Evolutionary conservation across 2,797 vertebrate genomes (phyloP), one percentile per base, ranked within the genome.

Genomic region (Cottoperca gobio): DNA sequence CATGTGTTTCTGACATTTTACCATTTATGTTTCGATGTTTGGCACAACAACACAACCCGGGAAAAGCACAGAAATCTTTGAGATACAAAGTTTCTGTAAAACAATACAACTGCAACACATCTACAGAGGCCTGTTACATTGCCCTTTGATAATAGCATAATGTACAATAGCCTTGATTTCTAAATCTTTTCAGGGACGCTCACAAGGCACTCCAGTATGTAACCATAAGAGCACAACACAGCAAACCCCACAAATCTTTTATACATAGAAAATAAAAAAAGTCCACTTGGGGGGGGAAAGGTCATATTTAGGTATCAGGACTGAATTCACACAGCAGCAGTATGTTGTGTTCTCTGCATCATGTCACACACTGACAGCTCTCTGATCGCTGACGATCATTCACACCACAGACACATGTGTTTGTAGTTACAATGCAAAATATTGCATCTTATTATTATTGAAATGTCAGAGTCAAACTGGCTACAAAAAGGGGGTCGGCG

Each of bases 391-490:
- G 76, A 63, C 60, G 57, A n/a, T 68, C 76, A 61, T 19, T 75
- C 46, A 45, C 78, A 66, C 59, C 46, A 42, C 66, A 67, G 65
- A 28, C 10, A 72, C 79, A 74, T 21, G 50, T 81, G 73, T 81
- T 72, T 76, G 37, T 46, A 62, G 76, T 84, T 82, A 73, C 6
- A 9, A 40, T 76, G 42, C 79, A 63, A 73, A 78, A 67, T 49
- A n/a, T 14, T 76, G 42, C 69, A 59, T 74, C 40, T 60, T 70
- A 70, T 79, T 69, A 39, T 3, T 17, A 64, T 13, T n/a, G 9
- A 59, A 16, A 19, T 64, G 59, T 57, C 42, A 21, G 40, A 78
- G 57, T 59, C 43, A 48, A 74, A 71, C 28, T 59, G 43, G 62
- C 26, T 33, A 52, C 21, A 57, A 46, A 50, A 39, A 31, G 12